Evolutionary conservation across 2,113 vertebrate genomes (phyloP).

Genomic region (Phocoena sinus): DNA sequence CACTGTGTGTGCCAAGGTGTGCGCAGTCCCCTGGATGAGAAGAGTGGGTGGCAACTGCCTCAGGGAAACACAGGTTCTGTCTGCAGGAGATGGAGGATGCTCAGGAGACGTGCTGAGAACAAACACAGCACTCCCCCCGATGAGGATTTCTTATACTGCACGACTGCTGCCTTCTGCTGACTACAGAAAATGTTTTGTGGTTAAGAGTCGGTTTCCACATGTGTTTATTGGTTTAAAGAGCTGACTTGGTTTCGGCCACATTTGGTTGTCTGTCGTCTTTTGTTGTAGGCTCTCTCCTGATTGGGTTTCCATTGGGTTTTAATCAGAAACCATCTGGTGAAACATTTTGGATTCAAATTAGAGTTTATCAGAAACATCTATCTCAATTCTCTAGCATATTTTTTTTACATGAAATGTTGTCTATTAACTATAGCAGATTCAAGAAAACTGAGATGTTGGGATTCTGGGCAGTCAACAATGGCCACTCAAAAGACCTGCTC

Average conservation of each 20-base stretch:
- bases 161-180: not conserved
- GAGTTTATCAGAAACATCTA: constrained; percentile 42
- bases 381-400: constrained; percentile 2
- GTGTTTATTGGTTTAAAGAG: not conserved
- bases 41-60: not conserved
- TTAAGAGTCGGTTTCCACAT: not conserved
- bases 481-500: not conserved
- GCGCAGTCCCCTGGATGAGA: not conserved
- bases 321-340: constrained; percentile 50
- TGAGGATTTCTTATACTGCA: not conserved
- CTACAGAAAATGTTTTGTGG: not conserved
- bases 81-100: not conserved
- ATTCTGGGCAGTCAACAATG: not conserved
- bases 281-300: not conserved
- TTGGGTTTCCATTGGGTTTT: constrained; percentile 27
- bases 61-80: not conserved
- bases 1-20: rapidly evolving
- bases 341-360: constrained; percentile 21
- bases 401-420: not conserved
- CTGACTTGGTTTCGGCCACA: not conserved
- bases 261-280: not conserved
- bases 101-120: rapidly evolving
- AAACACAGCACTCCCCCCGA: not conserved
- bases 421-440: not conserved
- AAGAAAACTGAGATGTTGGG: constrained; percentile 12